A percentile compares a stretch with the other conserved stretches of the same genome.
Evolutionary conservation across 1,140 invertebrate species (phyloP).

Genomic region (Phymastichus coffea): DNA sequence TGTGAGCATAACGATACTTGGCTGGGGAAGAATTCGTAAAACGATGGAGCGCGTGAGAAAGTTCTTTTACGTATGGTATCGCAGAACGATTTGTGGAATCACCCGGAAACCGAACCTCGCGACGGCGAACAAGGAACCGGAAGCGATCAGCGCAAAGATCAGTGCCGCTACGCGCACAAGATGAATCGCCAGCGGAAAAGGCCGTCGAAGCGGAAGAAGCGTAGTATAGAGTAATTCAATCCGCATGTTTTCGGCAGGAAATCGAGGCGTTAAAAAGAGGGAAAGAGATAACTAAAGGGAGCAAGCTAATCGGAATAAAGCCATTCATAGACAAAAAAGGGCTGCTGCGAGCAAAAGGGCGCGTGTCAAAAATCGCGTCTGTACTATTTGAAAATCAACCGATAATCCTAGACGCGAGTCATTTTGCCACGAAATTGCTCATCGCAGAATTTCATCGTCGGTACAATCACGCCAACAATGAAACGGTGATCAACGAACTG

Average conservation of each 20-base stretch:
- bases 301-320: background rate
- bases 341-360: background rate
- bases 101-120: no score
- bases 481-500: conserved; percentile 34
- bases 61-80: no score
- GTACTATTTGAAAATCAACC: background rate
- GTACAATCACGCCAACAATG: conserved; percentile 22
- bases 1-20: no score
- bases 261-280: background rate
- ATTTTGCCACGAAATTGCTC: background rate
- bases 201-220: no score
- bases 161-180: no score
- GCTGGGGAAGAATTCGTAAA: no score
- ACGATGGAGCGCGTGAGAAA: no score
- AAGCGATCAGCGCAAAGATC: no score
- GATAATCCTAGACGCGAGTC: conserved; percentile 15
- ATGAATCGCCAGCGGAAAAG: no score
- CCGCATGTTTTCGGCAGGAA: background rate
- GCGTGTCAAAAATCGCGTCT: background rate
- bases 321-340: background rate
- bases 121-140: no score
- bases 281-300: background rate
- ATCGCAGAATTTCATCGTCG: conserved; percentile 25
- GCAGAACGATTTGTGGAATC: no score
- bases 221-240: background rate